Base-by-base conservation (phyloP, 2,797 vertebrate species). In the Acanthopagrus latus region DNA sequence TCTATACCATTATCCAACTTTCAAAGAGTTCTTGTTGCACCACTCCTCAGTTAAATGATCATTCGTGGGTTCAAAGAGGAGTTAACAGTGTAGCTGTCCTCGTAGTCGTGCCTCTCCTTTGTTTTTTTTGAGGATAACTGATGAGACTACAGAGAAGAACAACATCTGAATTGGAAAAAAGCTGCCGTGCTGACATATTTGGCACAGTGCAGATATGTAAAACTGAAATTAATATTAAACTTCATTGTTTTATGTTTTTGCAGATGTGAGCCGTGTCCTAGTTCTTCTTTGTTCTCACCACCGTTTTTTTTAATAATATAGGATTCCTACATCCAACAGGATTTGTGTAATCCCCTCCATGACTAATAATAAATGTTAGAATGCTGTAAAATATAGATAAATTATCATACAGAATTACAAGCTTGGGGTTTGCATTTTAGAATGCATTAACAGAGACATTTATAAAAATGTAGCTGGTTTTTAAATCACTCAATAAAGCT, bases 1-100 rank as follows among this genome's bases (percentile, higher is more conserved):
- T 18, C 51, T 59, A 29, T 44, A 55, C 14, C 18, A 41, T 70
- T 3, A 23, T 14, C 23, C 44, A 44, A 1, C 38, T 44, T 54
- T 38, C 10, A 46, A 58, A 52, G 52, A 44, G 27, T 1, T 27
- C 18, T 43, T 6, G 3, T 21, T 16, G 10, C 6, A 5, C 43
- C 11, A 44, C 20, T 59, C 50, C n/a, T 54, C 43, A 29, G 5
- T 10, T 16, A 17, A 69, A 50, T 10, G 20, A 56, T 72, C 46
- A 48, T 64, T 74, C 20, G 18, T 52, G 43, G 29, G 54, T 21
- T 62, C 69, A 71, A 51, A 12, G 8, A n/a, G 21, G 18, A 66
- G 20, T 27, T 38, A 13, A 25, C 14, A 16, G 8, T 10, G 8
- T 41, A 17, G 63, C 41, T 56, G 10, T 59, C 4, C 3, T 2